Percentiles rank a stretch among this genome's conserved stretches.
These are phyloP conservation scores for Papilio protenor DNA, from an alignment of 2,888 invertebrate genomes.

Conservation along the genomic window DNA sequence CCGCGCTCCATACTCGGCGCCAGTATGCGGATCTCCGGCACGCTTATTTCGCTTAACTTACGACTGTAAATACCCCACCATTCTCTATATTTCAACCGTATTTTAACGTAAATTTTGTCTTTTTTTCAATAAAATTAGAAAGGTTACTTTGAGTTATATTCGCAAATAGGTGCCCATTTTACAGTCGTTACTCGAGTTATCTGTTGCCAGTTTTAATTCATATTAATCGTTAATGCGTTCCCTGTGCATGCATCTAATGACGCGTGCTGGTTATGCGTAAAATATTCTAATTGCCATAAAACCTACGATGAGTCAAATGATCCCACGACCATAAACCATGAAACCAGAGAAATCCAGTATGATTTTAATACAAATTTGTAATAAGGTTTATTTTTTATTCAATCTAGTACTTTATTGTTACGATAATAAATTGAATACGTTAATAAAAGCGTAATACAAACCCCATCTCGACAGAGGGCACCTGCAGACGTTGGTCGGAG, in stretches of 20 bases:
- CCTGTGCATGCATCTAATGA: conserved; percentile 33
- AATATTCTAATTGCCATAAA: not conserved
- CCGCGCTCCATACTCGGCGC: conserved; percentile 93
- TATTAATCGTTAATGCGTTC: conserved; percentile 1
- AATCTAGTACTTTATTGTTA: not conserved
- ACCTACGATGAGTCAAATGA: not conserved
- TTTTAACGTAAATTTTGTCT: not conserved
- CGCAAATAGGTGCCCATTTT: not conserved
- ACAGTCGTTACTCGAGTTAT: not conserved
- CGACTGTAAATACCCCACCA: conserved; percentile 80
- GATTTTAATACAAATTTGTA: not conserved
- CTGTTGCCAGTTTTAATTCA: not conserved
- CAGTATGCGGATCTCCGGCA: conserved; percentile 92
- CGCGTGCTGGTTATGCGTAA: conserved; percentile 26
- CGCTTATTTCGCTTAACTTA: conserved; percentile 89
- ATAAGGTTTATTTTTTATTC: not conserved
- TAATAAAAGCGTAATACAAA: conserved; percentile 62
- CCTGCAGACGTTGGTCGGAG: conserved; percentile 71
- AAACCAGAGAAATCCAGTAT: not conserved
- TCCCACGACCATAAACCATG: not conserved
- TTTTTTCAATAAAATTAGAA: not conserved
- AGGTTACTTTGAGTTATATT: not conserved
- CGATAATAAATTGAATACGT: not conserved
- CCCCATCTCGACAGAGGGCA: conserved; percentile 76
- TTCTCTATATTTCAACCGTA: conserved; percentile 42